These are phyloP conservation scores for Melipona bicolor DNA, from an alignment of 2,888 invertebrate species.

Conservation along the genomic window DNA sequence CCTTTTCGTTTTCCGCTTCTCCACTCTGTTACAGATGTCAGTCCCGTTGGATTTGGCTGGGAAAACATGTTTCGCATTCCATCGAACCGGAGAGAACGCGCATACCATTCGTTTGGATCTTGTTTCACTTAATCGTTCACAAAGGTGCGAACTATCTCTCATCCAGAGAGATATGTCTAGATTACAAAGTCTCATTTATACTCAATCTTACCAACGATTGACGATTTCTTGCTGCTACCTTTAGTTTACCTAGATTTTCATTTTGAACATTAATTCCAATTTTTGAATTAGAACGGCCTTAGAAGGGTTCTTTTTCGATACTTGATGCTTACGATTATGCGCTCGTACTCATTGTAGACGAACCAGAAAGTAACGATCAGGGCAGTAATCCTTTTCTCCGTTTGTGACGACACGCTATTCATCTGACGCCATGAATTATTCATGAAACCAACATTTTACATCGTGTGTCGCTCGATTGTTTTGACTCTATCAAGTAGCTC, in stretches of 20 bases:
- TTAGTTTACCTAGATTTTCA: not conserved
- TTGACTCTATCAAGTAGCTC: no score
- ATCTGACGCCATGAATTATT: no score
- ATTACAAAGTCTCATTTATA: slow-evolving; percentile 17
- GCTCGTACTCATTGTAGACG: not conserved
- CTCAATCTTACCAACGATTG: not conserved
- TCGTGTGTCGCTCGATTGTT: no score
- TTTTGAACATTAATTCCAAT: not conserved
- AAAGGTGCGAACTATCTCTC: slow-evolving; percentile 32
- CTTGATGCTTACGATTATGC: not conserved
- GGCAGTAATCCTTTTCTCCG: no score
- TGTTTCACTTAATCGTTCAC: slow-evolving; percentile 38
- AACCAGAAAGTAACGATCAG: not conserved
- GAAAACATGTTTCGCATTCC: slow-evolving; percentile 51
- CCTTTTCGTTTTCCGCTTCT: slow-evolving; percentile 13
- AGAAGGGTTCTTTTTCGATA: not conserved
- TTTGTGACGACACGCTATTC: no score
- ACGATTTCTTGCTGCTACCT: not conserved
- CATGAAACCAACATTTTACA: no score
- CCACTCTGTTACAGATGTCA: slow-evolving; percentile 9
- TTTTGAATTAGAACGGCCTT: not conserved
- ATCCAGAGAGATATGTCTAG: not conserved
- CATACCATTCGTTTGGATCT: slow-evolving; percentile 30
- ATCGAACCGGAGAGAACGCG: slow-evolving; percentile 23
- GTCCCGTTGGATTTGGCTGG: slow-evolving; percentile 53